phyloP scores from a whole-genome alignment of 2,888 invertebrate genomes.

The Drosophila leonis region DNA sequence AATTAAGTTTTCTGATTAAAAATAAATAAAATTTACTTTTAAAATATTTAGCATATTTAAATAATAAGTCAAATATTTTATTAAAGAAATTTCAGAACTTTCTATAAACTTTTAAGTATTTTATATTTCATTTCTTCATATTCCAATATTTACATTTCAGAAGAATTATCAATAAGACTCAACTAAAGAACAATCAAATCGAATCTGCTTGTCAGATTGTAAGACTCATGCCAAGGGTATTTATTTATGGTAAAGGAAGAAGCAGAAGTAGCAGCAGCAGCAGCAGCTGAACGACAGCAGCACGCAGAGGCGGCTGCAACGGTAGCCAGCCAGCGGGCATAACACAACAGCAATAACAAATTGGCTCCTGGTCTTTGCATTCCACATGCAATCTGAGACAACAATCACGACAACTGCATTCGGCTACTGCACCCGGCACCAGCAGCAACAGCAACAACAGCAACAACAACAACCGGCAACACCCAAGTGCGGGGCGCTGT shows the following conservation, averaged over 20 bases:
- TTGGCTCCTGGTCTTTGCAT: conserved; percentile 84
- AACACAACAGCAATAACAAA: conserved; percentile 76
- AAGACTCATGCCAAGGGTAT: conserved; percentile 33
- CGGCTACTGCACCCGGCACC: conserved; percentile 59
- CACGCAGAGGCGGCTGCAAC: conserved; percentile 62
- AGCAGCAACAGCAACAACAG: conserved; percentile 19
- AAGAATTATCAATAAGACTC: too few relatives aligned
- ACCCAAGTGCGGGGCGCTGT: conserved; percentile 58
- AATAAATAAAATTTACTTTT: too few relatives aligned
- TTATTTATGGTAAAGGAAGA: background rate
- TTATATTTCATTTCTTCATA: too few relatives aligned
- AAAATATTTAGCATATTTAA: too few relatives aligned
- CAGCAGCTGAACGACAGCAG: conserved; percentile 35
- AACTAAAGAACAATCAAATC: too few relatives aligned
- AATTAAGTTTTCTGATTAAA: background rate
- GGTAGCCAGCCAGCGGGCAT: conserved; percentile 77
- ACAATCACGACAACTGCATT: conserved; percentile 81
- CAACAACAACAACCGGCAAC: conserved; percentile 51
- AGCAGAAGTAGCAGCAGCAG: conserved; percentile 9
- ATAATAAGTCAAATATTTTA: too few relatives aligned
- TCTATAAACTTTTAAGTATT: background rate
- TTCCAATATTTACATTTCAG: too few relatives aligned
- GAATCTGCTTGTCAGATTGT: background rate
- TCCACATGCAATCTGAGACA: conserved; percentile 81
- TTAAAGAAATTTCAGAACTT: too few relatives aligned